Percentiles rank a stretch among this genome's conserved stretches.
phyloP scores from a whole-genome alignment of 2,113 vertebrate genomes.

The Phalacrocorax brasilianus region DNA sequence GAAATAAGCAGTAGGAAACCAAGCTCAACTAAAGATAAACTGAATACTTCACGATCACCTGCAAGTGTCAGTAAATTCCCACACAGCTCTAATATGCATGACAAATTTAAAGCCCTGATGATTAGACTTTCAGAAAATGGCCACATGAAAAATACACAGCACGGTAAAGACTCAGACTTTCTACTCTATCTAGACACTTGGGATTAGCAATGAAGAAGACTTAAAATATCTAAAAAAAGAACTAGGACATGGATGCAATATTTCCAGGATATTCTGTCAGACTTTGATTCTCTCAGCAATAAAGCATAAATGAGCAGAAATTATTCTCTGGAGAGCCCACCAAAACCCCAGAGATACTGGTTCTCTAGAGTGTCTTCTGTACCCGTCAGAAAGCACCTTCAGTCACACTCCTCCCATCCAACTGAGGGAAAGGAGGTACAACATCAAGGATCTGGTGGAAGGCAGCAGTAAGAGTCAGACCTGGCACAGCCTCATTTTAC shows the following conservation, averaged over 20 bases:
- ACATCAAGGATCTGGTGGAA: background rate
- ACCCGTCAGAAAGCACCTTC: background rate
- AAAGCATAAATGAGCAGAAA: background rate
- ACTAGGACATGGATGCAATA: background rate
- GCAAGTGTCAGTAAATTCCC: background rate
- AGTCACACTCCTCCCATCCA: rapidly evolving
- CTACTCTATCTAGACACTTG: background rate
- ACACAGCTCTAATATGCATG: background rate
- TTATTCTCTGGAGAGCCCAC: background rate
- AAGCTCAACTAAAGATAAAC: background rate
- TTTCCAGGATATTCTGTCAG: background rate
- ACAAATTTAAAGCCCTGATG: background rate
- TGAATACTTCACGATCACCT: background rate
- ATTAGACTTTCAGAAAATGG: background rate
- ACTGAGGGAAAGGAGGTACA: background rate
- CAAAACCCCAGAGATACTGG: background rate
- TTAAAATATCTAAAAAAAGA: background rate
- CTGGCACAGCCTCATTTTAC: background rate
- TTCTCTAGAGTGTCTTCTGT: background rate
- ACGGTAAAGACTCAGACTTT: background rate
- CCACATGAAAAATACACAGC: background rate
- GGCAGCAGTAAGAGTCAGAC: background rate
- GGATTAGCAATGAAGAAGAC: background rate
- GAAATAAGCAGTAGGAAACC: background rate
- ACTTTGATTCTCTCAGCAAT: background rate